Conservation (phyloP, 2,888 invertebrate genomes). For the Ceramica pisi region DNA sequence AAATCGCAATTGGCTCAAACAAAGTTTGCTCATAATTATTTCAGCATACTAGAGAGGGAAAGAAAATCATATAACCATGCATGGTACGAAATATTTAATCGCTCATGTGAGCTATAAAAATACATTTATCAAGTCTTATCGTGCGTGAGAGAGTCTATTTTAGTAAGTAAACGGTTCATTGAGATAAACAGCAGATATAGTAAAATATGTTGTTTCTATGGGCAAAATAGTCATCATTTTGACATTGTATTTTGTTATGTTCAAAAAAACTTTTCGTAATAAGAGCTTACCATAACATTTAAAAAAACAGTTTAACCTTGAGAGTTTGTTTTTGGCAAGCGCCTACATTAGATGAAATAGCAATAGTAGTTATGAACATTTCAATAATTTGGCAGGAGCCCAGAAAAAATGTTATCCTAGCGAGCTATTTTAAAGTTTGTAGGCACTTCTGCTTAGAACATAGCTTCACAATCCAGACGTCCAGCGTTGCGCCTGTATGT, state of each 20-base stretch:
- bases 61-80: neutral
- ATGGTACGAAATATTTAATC: neutral
- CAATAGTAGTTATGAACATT: conserved; percentile 14
- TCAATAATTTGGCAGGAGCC: conserved; percentile 28
- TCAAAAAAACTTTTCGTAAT: neutral
- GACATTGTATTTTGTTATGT: neutral
- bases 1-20: too few species aligned
- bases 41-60: neutral
- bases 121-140: conserved; percentile 37
- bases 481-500: too few species aligned
- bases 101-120: conserved; percentile 12
- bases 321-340: conserved; percentile 27
- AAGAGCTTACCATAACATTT: neutral
- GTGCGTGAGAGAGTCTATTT: conserved; percentile 28
- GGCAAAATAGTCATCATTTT: too few species aligned
- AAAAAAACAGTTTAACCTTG: neutral
- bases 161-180: conserved; percentile 17
- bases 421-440: neutral
- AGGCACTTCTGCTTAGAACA: neutral
- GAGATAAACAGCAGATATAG: conserved; percentile 6
- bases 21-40: neutral
- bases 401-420: conserved; percentile 14
- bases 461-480: neutral
- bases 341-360: conserved; percentile 15
- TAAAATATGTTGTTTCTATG: neutral